These are phyloP conservation scores for Drosophila parvula DNA, from an alignment of 1,140 invertebrate genomes.

Conservation along the genomic window DNA sequence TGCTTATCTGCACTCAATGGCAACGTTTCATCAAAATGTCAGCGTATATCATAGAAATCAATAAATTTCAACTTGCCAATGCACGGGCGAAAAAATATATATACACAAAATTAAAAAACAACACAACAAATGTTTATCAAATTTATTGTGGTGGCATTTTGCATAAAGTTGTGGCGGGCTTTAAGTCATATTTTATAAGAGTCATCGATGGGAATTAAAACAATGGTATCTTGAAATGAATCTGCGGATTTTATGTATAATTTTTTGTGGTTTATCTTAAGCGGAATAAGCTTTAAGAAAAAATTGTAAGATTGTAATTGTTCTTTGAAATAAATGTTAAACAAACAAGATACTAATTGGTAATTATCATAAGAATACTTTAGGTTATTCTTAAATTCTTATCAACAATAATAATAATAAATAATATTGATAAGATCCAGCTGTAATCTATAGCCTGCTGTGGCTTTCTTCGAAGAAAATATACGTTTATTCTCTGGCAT, in stretches of 20 bases:
- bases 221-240: constrained; percentile 10
- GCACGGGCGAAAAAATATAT: constrained; percentile 20
- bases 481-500: no score
- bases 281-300: no score
- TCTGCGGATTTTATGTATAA: background rate
- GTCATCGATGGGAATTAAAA: background rate
- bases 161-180: constrained; percentile 40
- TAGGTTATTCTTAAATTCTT: no score
- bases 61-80: constrained; percentile 73
- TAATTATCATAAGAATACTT: no score
- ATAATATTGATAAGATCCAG: no score
- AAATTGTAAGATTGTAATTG: no score
- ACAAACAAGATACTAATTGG: no score
- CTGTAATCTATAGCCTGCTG: no score
- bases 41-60: constrained; percentile 80
- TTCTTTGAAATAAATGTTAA: no score
- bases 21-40: constrained; percentile 80
- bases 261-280: no score
- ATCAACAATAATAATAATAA: no score
- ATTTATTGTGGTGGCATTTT: constrained; percentile 59
- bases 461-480: no score
- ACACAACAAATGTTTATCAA: constrained; percentile 40
- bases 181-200: constrained; percentile 37
- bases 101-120: background rate
- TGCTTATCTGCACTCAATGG: constrained; percentile 78